A percentile compares a stretch with the other conserved stretches of the same genome.
Conservation (phyloP, 2,797 vertebrate species). For the Hypotaenidia okinawae region DNA sequence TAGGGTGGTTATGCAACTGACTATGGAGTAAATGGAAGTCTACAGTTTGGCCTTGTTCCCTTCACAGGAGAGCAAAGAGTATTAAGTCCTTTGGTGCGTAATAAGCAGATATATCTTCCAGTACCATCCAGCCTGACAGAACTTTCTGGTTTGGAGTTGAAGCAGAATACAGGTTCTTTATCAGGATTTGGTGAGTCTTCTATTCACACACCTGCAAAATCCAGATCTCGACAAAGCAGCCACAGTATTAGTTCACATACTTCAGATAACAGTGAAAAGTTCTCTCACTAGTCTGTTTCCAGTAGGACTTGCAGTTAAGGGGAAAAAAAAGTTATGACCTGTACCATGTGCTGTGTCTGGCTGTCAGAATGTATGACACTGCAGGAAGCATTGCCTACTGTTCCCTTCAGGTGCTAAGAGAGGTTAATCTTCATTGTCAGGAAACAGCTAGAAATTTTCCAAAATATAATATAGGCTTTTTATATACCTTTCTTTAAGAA, state of each 20-base stretch:
- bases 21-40: background rate
- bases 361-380: background rate
- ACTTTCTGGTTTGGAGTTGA: conserved; percentile 66
- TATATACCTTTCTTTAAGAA: background rate
- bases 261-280: conserved; percentile 49
- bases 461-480: background rate
- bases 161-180: conserved; percentile 57
- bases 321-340: background rate
- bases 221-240: conserved; percentile 68
- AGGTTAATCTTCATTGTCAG: background rate
- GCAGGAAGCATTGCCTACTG: background rate
- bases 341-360: background rate
- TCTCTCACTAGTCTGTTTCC: no score
- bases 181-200: conserved; percentile 70
- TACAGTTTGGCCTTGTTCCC: conserved; percentile 49
- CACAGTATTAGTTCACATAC: conserved; percentile 58
- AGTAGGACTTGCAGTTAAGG: no score
- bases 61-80: conserved; percentile 69
- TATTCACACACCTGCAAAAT: conserved; percentile 67
- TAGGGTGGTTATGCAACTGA: background rate
- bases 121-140: conserved; percentile 69
- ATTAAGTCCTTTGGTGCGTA: conserved; percentile 64
- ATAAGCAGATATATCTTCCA: conserved; percentile 71
- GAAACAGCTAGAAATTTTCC: background rate
- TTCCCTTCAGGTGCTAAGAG: background rate